Percentiles rank a stretch among this genome's conserved stretches.
phyloP scores from a whole-genome alignment of 37 sponge, comb jelly and placozoan genomes.

The Ianthella basta region DNA sequence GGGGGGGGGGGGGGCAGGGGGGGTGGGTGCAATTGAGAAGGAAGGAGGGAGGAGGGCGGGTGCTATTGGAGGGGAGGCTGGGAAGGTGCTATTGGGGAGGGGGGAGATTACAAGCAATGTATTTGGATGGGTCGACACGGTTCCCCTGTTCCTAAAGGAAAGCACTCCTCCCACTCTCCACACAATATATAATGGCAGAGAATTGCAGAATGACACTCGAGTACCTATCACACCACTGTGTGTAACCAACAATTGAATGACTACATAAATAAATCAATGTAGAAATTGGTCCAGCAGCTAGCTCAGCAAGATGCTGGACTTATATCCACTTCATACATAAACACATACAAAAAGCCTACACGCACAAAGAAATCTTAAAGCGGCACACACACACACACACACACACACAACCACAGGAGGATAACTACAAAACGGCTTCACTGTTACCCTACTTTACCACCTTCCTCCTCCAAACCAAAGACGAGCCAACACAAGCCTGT shows the following conservation, averaged over 20 bases:
- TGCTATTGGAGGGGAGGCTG: not conserved
- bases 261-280: not conserved
- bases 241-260: not conserved
- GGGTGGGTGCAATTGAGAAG: not conserved
- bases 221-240: no score
- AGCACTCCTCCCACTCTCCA: no score
- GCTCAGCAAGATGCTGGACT: not conserved
- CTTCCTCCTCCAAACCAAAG: no score
- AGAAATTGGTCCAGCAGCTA: not conserved
- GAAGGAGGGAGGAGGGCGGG: not conserved
- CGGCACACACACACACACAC: no score
- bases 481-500: no score
- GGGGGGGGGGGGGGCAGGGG: not conserved
- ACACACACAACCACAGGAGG: no score
- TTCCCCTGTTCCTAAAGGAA: no score
- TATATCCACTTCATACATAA: not conserved
- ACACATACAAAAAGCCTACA: not conserved
- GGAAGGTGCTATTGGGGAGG: constrained; percentile 12
- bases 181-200: no score
- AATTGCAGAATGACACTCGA: no score
- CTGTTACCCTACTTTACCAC: no score
- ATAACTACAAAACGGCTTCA: no score
- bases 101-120: not conserved
- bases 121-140: not conserved
- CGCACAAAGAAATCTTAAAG: not conserved